phyloP scores from a whole-genome alignment of 2,888 invertebrate species.

The Pelosia muscerda region DNA sequence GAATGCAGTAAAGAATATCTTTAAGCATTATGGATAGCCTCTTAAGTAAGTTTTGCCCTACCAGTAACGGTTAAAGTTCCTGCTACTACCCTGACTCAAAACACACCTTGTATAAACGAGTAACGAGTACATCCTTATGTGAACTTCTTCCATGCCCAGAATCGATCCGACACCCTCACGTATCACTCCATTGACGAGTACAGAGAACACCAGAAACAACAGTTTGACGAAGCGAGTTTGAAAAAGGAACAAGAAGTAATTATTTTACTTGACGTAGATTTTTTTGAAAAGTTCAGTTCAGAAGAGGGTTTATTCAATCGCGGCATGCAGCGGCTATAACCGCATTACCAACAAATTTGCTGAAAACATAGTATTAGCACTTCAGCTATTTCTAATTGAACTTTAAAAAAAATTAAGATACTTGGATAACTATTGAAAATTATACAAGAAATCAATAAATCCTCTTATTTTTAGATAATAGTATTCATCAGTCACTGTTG shows the following conservation, averaged over 20 bases:
- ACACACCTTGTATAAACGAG: too few species aligned
- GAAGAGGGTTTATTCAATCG: not conserved
- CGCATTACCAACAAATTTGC: not conserved
- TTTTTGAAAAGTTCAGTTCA: conserved; percentile 5
- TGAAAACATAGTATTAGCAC: not conserved
- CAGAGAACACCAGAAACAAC: conserved; percentile 71
- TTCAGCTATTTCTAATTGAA: not conserved
- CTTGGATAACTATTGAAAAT: not conserved
- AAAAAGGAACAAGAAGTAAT: conserved; percentile 32
- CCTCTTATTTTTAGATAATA: not conserved
- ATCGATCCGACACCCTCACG: conserved; percentile 52
- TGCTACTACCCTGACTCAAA: too few species aligned
- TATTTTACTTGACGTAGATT: conserved; percentile 2
- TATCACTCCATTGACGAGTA: conserved; percentile 76
- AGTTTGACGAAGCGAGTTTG: conserved; percentile 61
- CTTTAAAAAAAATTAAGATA: too few species aligned
- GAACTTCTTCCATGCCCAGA: conserved; percentile 44
- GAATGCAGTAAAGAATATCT: too few species aligned
- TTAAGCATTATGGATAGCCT: too few species aligned
- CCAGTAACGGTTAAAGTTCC: too few species aligned
- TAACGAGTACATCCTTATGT: not conserved
- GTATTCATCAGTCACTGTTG: not conserved
- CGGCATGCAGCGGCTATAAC: not conserved
- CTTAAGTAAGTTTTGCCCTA: too few species aligned
- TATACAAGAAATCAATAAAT: not conserved